Base-by-base conservation (phyloP, 2,797 vertebrate species). In the Sebastes steindachneri region DNA sequence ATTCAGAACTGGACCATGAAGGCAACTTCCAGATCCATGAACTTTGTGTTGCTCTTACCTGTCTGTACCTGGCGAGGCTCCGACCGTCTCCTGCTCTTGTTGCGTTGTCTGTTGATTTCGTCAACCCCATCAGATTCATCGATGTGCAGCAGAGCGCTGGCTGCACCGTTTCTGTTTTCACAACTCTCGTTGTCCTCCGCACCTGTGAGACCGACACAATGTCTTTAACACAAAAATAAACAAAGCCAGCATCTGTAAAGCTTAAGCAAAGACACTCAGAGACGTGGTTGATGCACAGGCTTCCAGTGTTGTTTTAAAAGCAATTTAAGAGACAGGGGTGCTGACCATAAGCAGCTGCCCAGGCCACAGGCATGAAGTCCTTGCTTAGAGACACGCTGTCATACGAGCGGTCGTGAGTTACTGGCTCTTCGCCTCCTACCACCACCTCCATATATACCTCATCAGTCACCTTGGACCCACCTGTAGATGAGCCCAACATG, bases 61-160 rank as follows among this genome's bases (percentile, higher is more conserved):
- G 98, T 99, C 93, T 99, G 98, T 90, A 99, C 98, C 90, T 99
- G 98, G 75, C 98, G 96, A 23, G 97, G 98, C 91, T 99, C 98
- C 1, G 97, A 96, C 77, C 98, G 96, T 88, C 97, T 97, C 90
- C 92, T 98, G 92, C 95, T 99, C 94, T 98, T 98, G 96, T 95
- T 96, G 92, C 97, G 97, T 82, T 98, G 98, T 88, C 97, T 96
- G 75, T 93, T 95, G 87, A 98, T 95, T 89, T 98, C 98, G 73
- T 97, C 97, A 1, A 97, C 96, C 9, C 96, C 96, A 71, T 96
- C 95, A 0, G 95, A 95, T 66, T 96, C 95, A 73, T 99, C 98
- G 68, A 99, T 98, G 95, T 99, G 98, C 92, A 99, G 96, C 88
- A 99, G 96, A 15, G 98, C 97, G 83, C 98, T 99, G 68, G 97